Percentiles rank a stretch among this genome's conserved stretches.
phyloP scores from a whole-genome alignment of 2,888 invertebrate genomes.

The Megamerina dolium region DNA sequence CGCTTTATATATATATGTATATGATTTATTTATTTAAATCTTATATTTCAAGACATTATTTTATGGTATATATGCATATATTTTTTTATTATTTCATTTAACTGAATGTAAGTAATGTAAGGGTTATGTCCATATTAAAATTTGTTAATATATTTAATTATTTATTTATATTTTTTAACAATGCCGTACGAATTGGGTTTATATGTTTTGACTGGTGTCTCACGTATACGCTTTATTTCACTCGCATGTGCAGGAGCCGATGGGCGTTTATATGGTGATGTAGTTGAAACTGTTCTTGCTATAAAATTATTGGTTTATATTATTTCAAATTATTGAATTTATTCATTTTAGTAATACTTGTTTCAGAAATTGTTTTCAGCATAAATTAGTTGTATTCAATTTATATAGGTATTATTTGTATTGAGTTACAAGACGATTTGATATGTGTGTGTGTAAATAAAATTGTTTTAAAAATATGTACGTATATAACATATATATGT shows the following conservation, averaged over 20 bases:
- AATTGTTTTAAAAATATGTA: too few species aligned
- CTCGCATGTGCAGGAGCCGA: conserved; percentile 29
- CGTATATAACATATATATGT: too few species aligned
- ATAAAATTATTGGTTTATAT: conserved; percentile 35
- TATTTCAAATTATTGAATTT: too few species aligned
- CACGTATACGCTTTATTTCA: conserved; percentile 42
- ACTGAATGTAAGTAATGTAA: too few species aligned
- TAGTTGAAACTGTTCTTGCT: conserved; percentile 39
- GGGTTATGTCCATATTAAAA: too few species aligned
- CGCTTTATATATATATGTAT: not conserved
- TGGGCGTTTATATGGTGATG: conserved; percentile 37
- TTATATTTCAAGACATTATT: not conserved
- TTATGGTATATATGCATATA: not conserved
- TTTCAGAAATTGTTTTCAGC: not conserved
- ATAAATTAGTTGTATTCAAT: too few species aligned
- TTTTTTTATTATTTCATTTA: too few species aligned
- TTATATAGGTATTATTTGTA: too few species aligned
- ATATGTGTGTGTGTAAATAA: too few species aligned
- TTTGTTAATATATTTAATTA: conserved; percentile 1
- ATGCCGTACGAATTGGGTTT: conserved; percentile 37
- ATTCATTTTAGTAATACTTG: conserved; percentile 2
- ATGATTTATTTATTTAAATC: not conserved
- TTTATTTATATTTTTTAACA: conserved; percentile 38
- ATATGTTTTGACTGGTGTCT: conserved; percentile 37
- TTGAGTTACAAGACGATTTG: too few species aligned